These are phyloP conservation scores for Pyralis farinalis DNA, from an alignment of 2,888 invertebrate species.

Conservation along the genomic window DNA sequence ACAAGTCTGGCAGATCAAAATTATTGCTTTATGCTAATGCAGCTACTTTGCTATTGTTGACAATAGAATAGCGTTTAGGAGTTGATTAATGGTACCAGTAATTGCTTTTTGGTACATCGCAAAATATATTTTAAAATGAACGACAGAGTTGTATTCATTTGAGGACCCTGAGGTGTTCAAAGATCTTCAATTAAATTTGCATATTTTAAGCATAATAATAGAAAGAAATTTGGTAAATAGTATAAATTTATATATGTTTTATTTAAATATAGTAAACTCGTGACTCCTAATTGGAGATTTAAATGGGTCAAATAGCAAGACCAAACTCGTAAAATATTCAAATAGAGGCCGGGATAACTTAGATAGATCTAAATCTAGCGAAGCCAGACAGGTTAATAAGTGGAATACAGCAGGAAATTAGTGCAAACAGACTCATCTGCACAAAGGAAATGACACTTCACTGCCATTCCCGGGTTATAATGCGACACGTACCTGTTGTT, in stretches of 20 bases:
- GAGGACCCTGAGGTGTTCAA: too few relatives aligned
- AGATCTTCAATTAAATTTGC: too few relatives aligned
- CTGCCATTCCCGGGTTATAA: constrained; percentile 25
- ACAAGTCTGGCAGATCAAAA: constrained; percentile 19
- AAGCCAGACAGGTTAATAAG: constrained; percentile 37
- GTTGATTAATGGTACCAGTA: background rate
- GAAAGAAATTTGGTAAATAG: too few relatives aligned
- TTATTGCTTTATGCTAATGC: background rate
- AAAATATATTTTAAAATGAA: too few relatives aligned
- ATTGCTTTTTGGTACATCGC: too few relatives aligned
- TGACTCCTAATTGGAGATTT: constrained; percentile 15
- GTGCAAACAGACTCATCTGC: constrained; percentile 50
- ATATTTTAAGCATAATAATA: too few relatives aligned
- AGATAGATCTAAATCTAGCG: constrained; percentile 29
- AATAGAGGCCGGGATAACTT: constrained; percentile 12
- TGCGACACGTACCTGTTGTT: constrained; percentile 6
- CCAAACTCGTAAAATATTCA: constrained; percentile 17
- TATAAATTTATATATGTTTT: too few relatives aligned
- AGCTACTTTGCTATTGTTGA: too few relatives aligned
- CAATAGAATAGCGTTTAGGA: background rate
- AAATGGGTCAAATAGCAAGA: constrained; percentile 1
- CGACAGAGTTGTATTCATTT: too few relatives aligned
- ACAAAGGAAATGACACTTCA: constrained; percentile 59
- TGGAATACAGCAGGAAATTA: constrained; percentile 52
- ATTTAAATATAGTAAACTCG: too few relatives aligned